Conservation (phyloP, 2,888 invertebrate species). For the Pollenia angustigena region DNA sequence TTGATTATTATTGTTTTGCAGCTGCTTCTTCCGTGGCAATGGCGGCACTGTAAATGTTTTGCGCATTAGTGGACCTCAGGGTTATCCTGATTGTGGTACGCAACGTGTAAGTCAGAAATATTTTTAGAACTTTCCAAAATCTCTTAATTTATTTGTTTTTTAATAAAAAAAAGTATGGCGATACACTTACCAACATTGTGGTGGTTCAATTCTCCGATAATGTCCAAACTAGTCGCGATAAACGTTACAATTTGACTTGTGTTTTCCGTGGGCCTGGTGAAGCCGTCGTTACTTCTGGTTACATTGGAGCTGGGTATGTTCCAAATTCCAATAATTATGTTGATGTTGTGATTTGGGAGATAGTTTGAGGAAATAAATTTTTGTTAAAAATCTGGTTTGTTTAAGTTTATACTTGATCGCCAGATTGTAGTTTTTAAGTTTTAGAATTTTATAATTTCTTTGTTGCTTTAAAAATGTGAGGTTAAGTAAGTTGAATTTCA, state of each 20-base stretch:
- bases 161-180: constrained; percentile 89
- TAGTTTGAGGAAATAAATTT: constrained; percentile 43
- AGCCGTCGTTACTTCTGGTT: constrained; percentile 96
- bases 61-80: constrained; percentile 94
- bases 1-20: constrained; percentile 72
- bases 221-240: constrained; percentile 95
- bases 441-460: background rate
- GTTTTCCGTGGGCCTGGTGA: constrained; percentile 96
- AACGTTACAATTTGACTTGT: constrained; percentile 96
- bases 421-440: background rate
- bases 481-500: background rate
- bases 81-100: constrained; percentile 97
- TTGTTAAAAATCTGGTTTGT: background rate
- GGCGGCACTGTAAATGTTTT: constrained; percentile 93
- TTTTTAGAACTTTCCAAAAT: background rate
- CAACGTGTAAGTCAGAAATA: constrained; percentile 87
- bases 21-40: constrained; percentile 95
- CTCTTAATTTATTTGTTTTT: background rate
- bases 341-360: constrained; percentile 48
- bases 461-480: background rate
- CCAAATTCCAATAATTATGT: constrained; percentile 40
- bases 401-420: background rate
- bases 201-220: constrained; percentile 97
- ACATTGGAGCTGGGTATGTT: constrained; percentile 94
- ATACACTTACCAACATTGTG: constrained; percentile 96